These are phyloP conservation scores for Nipponacmea schrenckii DNA, from an alignment of 2,888 invertebrate genomes.

Conservation along the genomic window DNA sequence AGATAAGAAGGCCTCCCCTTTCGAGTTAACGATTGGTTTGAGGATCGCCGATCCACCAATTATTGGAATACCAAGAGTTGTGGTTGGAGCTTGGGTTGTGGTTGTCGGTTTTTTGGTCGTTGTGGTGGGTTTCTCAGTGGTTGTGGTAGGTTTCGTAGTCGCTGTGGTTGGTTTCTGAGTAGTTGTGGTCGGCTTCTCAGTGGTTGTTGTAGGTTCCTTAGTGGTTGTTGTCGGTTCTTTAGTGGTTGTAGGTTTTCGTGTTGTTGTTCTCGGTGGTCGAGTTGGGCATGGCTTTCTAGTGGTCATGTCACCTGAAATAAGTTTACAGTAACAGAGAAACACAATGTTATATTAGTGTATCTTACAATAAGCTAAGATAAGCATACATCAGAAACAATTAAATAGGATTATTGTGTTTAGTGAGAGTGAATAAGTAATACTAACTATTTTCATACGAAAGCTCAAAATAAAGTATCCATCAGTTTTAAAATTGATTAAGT, in stretches of 20 bases:
- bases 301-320: conserved; percentile 6
- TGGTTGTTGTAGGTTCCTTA: conserved; percentile 21
- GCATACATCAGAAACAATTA: no score
- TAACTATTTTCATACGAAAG: no score
- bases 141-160: conserved; percentile 29
- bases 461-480: no score
- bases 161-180: conserved; percentile 22
- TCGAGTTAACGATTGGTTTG: conserved; percentile 28
- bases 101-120: conserved; percentile 28
- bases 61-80: conserved; percentile 32
- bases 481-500: neutral
- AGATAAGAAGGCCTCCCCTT: conserved; percentile 36
- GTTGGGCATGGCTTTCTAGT: neutral
- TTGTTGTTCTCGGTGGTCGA: neutral
- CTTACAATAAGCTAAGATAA: no score
- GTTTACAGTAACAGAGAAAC: neutral
- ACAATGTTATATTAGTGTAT: no score
- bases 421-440: neutral
- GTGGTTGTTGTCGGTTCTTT: conserved; percentile 6
- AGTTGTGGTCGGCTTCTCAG: conserved; percentile 11
- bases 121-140: conserved; percentile 30
- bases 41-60: conserved; percentile 30
- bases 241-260: neutral
- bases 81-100: conserved; percentile 26
- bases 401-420: no score